Base-by-base conservation (phyloP, 2,113 vertebrate species). In the Columba janthina region DNA sequence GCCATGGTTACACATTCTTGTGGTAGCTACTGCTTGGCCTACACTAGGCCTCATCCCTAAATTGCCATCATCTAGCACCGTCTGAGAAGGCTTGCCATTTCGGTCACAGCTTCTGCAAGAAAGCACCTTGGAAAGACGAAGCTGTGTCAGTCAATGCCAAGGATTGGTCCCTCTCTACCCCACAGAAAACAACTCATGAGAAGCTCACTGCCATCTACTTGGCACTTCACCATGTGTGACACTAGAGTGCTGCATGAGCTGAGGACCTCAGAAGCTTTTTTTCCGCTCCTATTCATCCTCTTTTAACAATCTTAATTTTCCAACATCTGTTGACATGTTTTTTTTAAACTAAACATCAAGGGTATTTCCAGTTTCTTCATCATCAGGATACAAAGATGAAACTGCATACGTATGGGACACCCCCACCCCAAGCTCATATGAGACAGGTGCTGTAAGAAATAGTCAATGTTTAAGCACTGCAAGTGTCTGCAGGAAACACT, bases 341-440 rank as follows among this genome's bases (percentile, higher is more conserved):
- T 91, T 85, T 62, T 72, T 15, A 36, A 83, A 71, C 6, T 29
- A 85, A 91, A 84, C 11, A 54, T 32, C 56, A 84, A 25, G 57
- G n/a, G 28, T 50, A 69, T 90, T 88, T 76, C 58, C 42, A 71
- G 25, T 38, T 73, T 88, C 77, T 70, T 74, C 5, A 3, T 38
- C 0, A 0, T 56, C 48, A 80, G 42, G 32, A 51, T 77, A 48
- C 0, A 0, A 75, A 84, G 58, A 29, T 57, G 26, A 80, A 92
- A 51, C 71, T 34, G 40, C 0, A 1, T 36, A 26, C 0, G 0
- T 48, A 44, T 6, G 12, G n/a, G 11, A 94, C 29, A 8, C 16
- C 13, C 19, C 90, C 42, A 19, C 13, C n/a, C 58, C 77, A 74
- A 92, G 28, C 31, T 70, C 15, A 1, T 29, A 17, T 16, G 26